phyloP scores from a whole-genome alignment of 2,113 vertebrate genomes.

The Jaculus jaculus region DNA sequence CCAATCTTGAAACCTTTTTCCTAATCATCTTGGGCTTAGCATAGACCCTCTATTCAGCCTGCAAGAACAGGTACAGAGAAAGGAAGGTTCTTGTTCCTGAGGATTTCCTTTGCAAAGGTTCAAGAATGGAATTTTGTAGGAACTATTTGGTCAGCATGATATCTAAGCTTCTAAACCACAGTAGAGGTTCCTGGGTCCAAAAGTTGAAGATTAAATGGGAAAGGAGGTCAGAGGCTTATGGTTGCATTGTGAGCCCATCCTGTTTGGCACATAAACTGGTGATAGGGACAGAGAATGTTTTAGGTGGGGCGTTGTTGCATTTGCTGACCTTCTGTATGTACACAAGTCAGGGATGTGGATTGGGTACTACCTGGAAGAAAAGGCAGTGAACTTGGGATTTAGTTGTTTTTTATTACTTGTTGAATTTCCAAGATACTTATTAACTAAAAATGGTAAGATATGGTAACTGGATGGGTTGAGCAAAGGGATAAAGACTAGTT shows the following conservation, averaged over 20 bases:
- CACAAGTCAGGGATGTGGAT: neutral
- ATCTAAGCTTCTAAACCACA: neutral
- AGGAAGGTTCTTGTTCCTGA: neutral
- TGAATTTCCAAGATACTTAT: neutral
- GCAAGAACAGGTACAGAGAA: neutral
- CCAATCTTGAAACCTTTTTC: neutral
- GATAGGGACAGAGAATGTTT: neutral
- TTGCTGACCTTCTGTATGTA: neutral
- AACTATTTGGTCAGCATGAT: neutral
- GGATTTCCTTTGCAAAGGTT: slow-evolving; percentile 1
- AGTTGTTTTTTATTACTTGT: neutral
- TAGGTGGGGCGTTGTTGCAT: neutral
- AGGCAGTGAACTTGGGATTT: neutral
- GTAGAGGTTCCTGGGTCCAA: neutral
- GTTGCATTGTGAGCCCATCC: fast-evolving
- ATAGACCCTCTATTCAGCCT: neutral
- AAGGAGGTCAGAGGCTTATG: neutral
- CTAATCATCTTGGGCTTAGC: neutral
- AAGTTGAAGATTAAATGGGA: neutral
- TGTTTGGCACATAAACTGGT: neutral
- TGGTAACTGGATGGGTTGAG: neutral
- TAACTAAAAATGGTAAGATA: neutral
- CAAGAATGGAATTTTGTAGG: neutral
- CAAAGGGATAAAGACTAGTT: neutral
- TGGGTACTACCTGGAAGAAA: neutral